Base-by-base conservation (phyloP, 2,888 invertebrate genomes). In the Syrphus vitripennis region DNA sequence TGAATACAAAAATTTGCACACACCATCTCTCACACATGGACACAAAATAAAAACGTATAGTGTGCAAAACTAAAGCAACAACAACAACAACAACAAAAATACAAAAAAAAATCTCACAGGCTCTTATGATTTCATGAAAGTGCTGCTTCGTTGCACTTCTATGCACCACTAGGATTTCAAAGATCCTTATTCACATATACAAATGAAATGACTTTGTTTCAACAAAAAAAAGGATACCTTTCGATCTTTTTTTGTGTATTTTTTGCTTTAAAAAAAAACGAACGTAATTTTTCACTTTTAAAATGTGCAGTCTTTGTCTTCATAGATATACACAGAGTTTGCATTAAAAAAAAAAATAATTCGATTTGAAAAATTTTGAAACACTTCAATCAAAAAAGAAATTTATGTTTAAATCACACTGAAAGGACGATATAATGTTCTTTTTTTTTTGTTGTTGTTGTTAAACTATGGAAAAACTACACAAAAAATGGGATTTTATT, bases 81-180 rank as follows among this genome's bases (percentile, higher is more conserved):
- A 57, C 10, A 65, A 65, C 26, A 63, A 24, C 4, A 61, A 37
- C 21, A 48, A 42, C n/a, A 42, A 21, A 26, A 9, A 12, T n/a
- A 31, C 7, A 31, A 19, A 50, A 24, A 24, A 34, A 50, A 50
- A 19, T 45, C 34, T 34, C 48, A 67, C 16, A 67, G 67, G 34
- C 61, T 74, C 78, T 24, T 69, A 31, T 40, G 53, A 71, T 53
- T 77, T 65, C 34, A 40, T 24, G 77, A 53, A 69, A 69, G 72
- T 65, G 29, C 48, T 72, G 78, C 34, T 78, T 83, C 69, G 83
- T 67, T 83, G 83, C 83, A 83, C 83, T 71, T 79, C 71, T 67
- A 70, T 79, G 71, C 65, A 75, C 29, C 37, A 50, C 50, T 50
- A 67, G 31, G 48, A 79, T 70, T 42, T 48, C 14, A 65, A 26